Conservation (phyloP, 2,888 invertebrate species). For the Tenthredo notha region DNA sequence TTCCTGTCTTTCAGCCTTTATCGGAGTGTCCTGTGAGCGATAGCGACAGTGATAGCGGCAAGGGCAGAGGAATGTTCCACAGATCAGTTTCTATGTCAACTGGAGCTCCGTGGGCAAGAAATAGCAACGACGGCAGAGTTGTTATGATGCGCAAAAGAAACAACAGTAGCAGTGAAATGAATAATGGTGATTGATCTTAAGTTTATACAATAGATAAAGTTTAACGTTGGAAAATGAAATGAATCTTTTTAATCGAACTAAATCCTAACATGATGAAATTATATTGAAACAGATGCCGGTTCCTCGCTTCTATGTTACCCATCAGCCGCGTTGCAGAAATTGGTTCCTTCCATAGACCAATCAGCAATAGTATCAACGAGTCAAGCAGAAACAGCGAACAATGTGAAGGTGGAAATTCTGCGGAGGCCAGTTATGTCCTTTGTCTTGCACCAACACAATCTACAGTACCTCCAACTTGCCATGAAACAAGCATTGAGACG, state of each 20-base stretch:
- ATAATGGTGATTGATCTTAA: constrained; percentile 74
- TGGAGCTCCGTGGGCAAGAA: constrained; percentile 82
- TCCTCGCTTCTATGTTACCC: constrained; percentile 93
- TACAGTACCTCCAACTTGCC: constrained; percentile 90
- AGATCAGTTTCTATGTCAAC: constrained; percentile 94
- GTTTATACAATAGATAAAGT: background rate
- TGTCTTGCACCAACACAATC: constrained; percentile 91
- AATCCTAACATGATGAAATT: constrained; percentile 54
- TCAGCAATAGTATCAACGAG: constrained; percentile 79
- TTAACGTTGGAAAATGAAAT: background rate
- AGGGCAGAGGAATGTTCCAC: constrained; percentile 85
- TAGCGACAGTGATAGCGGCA: constrained; percentile 79
- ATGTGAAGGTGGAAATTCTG: constrained; percentile 82
- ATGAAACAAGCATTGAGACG: constrained; percentile 93
- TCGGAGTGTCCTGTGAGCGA: constrained; percentile 81
- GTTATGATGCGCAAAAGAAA: constrained; percentile 84
- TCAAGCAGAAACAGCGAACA: constrained; percentile 77
- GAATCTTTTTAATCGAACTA: background rate
- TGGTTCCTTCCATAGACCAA: constrained; percentile 85
- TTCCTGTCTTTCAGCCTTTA: constrained; percentile 76
- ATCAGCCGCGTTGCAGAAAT: constrained; percentile 90
- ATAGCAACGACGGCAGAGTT: constrained; percentile 81
- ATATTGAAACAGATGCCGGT: constrained; percentile 82
- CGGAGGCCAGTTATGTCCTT: constrained; percentile 93
- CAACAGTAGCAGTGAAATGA: constrained; percentile 85